Conservation (phyloP, 2,888 invertebrate species). For the Hermaeophaga mercurialis region DNA sequence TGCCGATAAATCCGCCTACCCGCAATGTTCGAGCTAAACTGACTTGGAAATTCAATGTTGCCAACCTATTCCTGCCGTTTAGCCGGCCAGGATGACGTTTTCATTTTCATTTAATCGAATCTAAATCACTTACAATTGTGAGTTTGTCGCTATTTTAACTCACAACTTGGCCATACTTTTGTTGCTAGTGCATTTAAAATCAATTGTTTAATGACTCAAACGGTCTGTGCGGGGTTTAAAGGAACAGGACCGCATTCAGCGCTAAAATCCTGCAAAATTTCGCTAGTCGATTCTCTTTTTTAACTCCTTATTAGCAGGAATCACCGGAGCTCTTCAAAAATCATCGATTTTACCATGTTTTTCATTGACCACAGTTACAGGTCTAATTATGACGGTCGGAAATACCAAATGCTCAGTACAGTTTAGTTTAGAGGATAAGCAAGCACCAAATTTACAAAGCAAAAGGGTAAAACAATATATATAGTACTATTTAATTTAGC, state of each 20-base stretch:
- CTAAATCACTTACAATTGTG: constrained; percentile 26
- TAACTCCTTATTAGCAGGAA: too few species aligned
- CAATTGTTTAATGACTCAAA: constrained; percentile 26
- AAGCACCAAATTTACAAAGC: too few species aligned
- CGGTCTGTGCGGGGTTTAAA: neutral
- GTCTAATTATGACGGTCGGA: too few species aligned
- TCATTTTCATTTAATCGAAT: constrained; percentile 32
- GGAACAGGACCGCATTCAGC: constrained; percentile 15
- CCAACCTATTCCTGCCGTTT: constrained; percentile 11
- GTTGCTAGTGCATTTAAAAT: constrained; percentile 22
- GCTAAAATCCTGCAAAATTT: neutral
- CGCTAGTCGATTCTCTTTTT: too few species aligned
- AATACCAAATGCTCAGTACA: too few species aligned
- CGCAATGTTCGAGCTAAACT: constrained; percentile 34
- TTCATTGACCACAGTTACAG: too few species aligned
- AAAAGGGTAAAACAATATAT: too few species aligned
- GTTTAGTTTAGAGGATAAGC: too few species aligned
- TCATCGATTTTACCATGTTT: too few species aligned
- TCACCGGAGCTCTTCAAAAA: too few species aligned
- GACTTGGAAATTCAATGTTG: constrained; percentile 19
- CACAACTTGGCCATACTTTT: constrained; percentile 16
- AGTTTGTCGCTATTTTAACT: constrained; percentile 23
- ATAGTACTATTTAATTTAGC: too few species aligned
- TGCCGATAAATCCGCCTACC: constrained; percentile 30
- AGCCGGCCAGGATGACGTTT: constrained; percentile 29